These are phyloP conservation scores for Brenthis daphne DNA, from an alignment of 2,888 invertebrate genomes.

Conservation along the genomic window DNA sequence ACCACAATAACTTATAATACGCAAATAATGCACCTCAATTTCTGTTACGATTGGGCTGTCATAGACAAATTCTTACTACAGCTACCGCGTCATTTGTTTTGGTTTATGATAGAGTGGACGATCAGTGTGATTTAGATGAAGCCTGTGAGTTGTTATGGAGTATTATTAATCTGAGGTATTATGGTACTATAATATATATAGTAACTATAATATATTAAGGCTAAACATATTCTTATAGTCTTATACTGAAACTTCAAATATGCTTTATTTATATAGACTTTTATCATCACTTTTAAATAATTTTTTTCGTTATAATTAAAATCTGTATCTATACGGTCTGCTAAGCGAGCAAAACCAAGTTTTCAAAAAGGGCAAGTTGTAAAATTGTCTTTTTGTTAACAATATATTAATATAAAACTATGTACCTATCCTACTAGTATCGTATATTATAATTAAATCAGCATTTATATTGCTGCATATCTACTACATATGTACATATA, in stretches of 20 bases:
- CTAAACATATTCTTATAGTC: no score
- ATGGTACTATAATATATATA: neutral
- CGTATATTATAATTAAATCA: no score
- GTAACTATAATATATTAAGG: neutral
- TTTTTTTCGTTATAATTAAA: no score
- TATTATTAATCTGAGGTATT: constrained; percentile 29
- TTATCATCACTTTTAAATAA: no score
- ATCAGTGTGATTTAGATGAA: constrained; percentile 52
- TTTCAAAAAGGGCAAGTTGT: no score
- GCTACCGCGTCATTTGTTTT: constrained; percentile 50
- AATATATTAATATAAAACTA: no score
- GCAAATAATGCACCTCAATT: constrained; percentile 9
- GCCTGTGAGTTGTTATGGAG: constrained; percentile 41
- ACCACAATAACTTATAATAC: neutral
- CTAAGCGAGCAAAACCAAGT: no score
- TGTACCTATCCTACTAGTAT: no score
- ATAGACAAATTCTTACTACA: constrained; percentile 52
- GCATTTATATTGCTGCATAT: no score
- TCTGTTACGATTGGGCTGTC: constrained; percentile 53
- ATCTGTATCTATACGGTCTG: no score
- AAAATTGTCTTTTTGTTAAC: no score
- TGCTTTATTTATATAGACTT: neutral
- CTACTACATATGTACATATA: no score
- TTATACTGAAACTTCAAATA: neutral
- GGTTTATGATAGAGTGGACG: constrained; percentile 39